Base-by-base conservation (phyloP, 2,797 vertebrate species). In the Bovichtus diacanthus region DNA sequence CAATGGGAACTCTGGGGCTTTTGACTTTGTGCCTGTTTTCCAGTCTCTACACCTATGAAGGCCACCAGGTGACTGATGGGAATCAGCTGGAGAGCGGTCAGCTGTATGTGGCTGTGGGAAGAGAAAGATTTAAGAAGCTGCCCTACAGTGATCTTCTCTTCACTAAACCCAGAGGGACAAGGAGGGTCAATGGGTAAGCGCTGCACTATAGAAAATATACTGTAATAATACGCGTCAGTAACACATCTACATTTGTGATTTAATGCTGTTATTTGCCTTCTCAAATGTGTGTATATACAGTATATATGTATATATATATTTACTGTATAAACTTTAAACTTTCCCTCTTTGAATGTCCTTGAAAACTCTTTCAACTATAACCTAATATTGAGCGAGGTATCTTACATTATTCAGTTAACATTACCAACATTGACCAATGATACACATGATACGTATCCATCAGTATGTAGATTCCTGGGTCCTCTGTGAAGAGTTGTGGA, bases 21-120 rank as follows among this genome's bases (percentile, higher is more conserved):
- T 53, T 72, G 31, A 19, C 43, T 41, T 18, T 65, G 5, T 75
- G 23, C 82, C 47, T 83, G 34, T 54, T 56, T 13, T 74, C 0
- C 87, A 99, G 98, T 84, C 95, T 99, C 41, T 98, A 96, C 79
- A 97, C 96, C 5, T 93, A 96, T 73, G 96, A 96, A 80, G 98
- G 98, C 78, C 95, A 94, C 19, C 95, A 95, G 70, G 68, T 99
- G 76, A 95, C 93, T 39, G 96, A 94, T 41, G 97, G 97, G 13
- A 92, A 93, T 50, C 95, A 98, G 58, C 84, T 99, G 88, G 97
- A 99, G 89, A 96, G 96, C 0, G 96, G 98, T 25, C 97, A 98
- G 87, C 96, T 97, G 74, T 99, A 99, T 38, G 96, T 99, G 63
- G 97, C 98, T 8, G 97, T 96, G 10, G 98, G 98, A 69, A 96